These are phyloP conservation scores for Stichodactyla mertensii DNA, from an alignment of 64 coral and sea anemone species.

Conservation along the genomic window DNA sequence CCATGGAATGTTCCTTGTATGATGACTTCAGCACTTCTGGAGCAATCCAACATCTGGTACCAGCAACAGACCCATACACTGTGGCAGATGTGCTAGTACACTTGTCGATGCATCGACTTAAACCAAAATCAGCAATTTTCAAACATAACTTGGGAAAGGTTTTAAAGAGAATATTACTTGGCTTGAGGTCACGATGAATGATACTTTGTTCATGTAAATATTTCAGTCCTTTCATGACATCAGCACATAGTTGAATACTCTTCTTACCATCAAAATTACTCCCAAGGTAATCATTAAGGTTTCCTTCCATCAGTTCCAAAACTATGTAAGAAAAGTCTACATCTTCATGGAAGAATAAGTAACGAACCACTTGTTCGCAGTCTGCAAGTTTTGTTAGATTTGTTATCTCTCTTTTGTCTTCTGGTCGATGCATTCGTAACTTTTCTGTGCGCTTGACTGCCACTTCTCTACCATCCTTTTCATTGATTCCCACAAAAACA, in stretches of 20 bases:
- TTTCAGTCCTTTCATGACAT: not conserved
- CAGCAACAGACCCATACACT: not conserved
- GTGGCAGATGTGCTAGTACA: not conserved
- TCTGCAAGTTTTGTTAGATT: not conserved
- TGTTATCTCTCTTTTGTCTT: conserved; percentile 34
- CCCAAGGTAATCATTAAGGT: not conserved
- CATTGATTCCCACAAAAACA: no score
- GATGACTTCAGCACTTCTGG: no score
- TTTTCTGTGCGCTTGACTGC: conserved; percentile 36
- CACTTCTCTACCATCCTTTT: no score
- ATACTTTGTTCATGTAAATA: not conserved
- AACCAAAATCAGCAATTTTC: no score
- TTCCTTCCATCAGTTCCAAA: no score
- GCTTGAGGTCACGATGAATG: not conserved
- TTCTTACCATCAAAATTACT: not conserved
- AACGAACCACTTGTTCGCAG: not conserved
- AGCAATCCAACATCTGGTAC: not conserved
- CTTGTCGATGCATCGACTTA: not conserved
- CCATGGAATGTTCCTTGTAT: no score
- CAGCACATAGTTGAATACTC: not conserved
- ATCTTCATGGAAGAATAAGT: conserved; percentile 25
- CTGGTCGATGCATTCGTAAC: no score
- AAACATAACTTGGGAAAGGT: no score
- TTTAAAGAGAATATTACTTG: no score
- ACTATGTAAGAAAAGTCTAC: not conserved